A percentile compares a stretch with the other conserved stretches of the same genome.
Conservation (phyloP, 2,888 invertebrate genomes). For the Leptinotarsa peninsularis region DNA sequence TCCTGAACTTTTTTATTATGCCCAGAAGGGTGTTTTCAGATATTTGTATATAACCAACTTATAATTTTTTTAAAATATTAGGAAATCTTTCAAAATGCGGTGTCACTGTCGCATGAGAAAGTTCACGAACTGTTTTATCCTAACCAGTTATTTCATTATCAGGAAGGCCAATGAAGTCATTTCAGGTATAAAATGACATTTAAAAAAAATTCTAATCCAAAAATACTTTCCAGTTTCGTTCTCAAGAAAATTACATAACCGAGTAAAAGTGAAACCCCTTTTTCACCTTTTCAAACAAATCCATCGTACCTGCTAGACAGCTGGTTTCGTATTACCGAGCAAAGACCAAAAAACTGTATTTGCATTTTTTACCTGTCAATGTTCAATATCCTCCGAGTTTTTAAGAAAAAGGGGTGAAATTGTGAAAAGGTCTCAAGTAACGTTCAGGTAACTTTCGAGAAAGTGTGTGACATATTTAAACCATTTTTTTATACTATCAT, state of each 20-base stretch:
- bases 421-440: constrained; percentile 45
- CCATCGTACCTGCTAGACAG: constrained; percentile 35
- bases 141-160: not conserved
- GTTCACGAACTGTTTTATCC: not conserved
- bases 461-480: constrained; percentile 50
- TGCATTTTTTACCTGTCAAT: constrained; percentile 50
- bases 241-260: constrained; percentile 29
- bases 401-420: constrained; percentile 46
- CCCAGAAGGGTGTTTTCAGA: too few relatives aligned
- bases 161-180: not conserved
- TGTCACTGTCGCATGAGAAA: constrained; percentile 24
- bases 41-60: too few relatives aligned
- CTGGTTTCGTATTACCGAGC: constrained; percentile 36
- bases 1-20: too few relatives aligned
- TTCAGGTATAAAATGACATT: constrained; percentile 19
- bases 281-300: constrained; percentile 35
- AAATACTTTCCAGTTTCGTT: constrained; percentile 23
- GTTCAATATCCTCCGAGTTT: constrained; percentile 44
- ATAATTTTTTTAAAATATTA: too few relatives aligned
- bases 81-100: not conserved
- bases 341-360: constrained; percentile 41
- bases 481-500: constrained; percentile 43
- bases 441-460: constrained; percentile 41
- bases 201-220: constrained; percentile 7
- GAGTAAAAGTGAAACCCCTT: constrained; percentile 28